Conservation (phyloP, 2,888 invertebrate species). For the Gandaritis pyraliata region DNA sequence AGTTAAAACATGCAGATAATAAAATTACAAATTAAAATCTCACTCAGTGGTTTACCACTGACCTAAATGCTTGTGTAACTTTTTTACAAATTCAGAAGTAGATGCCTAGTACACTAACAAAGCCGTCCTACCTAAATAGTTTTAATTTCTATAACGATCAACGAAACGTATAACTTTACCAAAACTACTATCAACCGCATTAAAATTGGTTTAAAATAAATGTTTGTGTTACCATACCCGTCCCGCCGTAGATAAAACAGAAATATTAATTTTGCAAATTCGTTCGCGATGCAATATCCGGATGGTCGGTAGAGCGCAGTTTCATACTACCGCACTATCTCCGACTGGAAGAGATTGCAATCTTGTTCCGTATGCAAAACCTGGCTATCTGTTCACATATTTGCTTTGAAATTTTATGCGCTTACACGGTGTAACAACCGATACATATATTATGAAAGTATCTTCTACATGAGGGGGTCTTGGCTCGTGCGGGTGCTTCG, state of each 20-base stretch:
- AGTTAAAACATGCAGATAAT: slow-evolving; percentile 42
- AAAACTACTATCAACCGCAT: too few relatives aligned
- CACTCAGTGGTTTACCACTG: not conserved
- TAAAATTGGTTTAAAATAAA: too few relatives aligned
- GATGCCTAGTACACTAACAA: too few relatives aligned
- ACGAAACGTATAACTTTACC: too few relatives aligned
- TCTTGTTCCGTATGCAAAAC: slow-evolving; percentile 44
- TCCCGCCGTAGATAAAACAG: slow-evolving; percentile 43
- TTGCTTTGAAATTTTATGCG: slow-evolving; percentile 31
- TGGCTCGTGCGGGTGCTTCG: slow-evolving; percentile 25
- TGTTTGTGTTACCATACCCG: not conserved
- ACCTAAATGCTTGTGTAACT: too few relatives aligned
- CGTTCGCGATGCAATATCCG: slow-evolving; percentile 37
- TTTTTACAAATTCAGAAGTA: too few relatives aligned
- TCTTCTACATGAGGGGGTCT: slow-evolving; percentile 25
- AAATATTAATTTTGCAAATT: slow-evolving; percentile 61
- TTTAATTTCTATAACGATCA: too few relatives aligned
- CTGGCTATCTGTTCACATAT: slow-evolving; percentile 33
- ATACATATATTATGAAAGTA: slow-evolving; percentile 26
- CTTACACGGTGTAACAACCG: slow-evolving; percentile 21
- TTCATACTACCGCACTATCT: slow-evolving; percentile 33
- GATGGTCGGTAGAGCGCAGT: slow-evolving; percentile 30
- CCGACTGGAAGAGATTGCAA: slow-evolving; percentile 41
- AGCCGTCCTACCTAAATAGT: too few relatives aligned
- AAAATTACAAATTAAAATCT: slow-evolving; percentile 1